phyloP scores from a whole-genome alignment of 2,797 vertebrate genomes.

The Calcarius lapponicus region DNA sequence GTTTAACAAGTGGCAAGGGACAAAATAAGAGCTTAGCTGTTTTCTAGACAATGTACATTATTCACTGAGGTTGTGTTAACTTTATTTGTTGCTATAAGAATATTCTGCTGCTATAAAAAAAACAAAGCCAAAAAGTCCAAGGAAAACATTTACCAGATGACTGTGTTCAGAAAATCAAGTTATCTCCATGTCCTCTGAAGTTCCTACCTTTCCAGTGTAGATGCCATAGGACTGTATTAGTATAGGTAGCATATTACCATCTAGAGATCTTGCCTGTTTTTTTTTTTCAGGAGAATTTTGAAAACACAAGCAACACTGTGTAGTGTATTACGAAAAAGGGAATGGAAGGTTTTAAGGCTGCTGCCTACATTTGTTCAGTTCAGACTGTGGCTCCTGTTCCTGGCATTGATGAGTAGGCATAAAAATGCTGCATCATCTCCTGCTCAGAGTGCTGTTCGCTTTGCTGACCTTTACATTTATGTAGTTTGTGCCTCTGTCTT shows the following conservation, averaged over 20 bases:
- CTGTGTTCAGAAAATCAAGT: neutral
- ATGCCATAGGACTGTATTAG: neutral
- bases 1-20: neutral
- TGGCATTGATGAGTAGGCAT: neutral
- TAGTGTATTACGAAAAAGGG: neutral
- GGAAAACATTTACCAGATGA: neutral
- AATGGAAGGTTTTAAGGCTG: neutral
- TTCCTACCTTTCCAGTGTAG: neutral
- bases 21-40: neutral
- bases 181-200: neutral
- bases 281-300: neutral
- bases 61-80: neutral
- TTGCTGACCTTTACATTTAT: conserved; percentile 23
- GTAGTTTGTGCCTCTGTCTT: neutral
- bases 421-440: neutral
- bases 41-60: neutral
- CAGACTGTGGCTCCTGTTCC: neutral
- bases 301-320: neutral
- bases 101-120: neutral
- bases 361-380: neutral
- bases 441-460: neutral
- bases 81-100: neutral
- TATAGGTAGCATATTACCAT: neutral
- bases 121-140: neutral
- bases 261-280: neutral